phyloP scores from a whole-genome alignment of 1,140 invertebrate species.

The Drosophila teissieri region DNA sequence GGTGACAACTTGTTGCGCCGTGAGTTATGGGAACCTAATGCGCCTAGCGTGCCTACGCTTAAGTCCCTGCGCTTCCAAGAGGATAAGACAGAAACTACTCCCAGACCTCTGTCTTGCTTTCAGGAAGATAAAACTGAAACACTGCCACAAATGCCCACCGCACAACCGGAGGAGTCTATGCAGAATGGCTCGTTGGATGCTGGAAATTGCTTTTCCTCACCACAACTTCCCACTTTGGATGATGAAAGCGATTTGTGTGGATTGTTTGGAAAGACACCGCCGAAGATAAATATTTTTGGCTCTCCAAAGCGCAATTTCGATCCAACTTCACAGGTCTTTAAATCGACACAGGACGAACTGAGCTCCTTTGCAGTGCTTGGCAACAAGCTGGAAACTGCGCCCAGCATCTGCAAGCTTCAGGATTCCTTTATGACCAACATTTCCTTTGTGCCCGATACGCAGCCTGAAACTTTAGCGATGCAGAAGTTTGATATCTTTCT shows the following conservation, averaged over 20 bases:
- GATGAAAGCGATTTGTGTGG: constrained; percentile 61
- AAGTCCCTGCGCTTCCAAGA: constrained; percentile 76
- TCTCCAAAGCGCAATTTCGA: constrained; percentile 60
- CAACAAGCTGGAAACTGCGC: background rate
- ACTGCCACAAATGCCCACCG: constrained; percentile 48
- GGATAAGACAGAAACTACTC: constrained; percentile 78
- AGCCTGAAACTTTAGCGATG: constrained; percentile 6
- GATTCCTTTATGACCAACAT: constrained; percentile 70
- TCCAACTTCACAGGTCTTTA: constrained; percentile 53
- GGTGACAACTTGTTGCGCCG: constrained; percentile 66
- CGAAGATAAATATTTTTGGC: constrained; percentile 30
- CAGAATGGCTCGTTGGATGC: constrained; percentile 1
- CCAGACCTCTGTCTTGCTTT: constrained; percentile 50
- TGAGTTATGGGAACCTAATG: constrained; percentile 68
- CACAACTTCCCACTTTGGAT: constrained; percentile 24
- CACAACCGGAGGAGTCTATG: constrained; percentile 33
- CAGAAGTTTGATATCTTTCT: constrained; percentile 58
- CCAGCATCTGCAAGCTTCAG: constrained; percentile 22
- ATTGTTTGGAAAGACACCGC: constrained; percentile 67
- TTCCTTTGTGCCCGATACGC: constrained; percentile 71
- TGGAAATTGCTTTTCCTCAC: constrained; percentile 3
- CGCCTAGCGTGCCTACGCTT: constrained; percentile 56
- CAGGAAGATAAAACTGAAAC: constrained; percentile 76
- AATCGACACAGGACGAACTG: background rate
- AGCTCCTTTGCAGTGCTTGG: background rate